Evolutionary conservation across 2,113 vertebrate species (phyloP), one percentile per base, ranked within the genome.

Genomic region (Semicossyphus pulcher): DNA sequence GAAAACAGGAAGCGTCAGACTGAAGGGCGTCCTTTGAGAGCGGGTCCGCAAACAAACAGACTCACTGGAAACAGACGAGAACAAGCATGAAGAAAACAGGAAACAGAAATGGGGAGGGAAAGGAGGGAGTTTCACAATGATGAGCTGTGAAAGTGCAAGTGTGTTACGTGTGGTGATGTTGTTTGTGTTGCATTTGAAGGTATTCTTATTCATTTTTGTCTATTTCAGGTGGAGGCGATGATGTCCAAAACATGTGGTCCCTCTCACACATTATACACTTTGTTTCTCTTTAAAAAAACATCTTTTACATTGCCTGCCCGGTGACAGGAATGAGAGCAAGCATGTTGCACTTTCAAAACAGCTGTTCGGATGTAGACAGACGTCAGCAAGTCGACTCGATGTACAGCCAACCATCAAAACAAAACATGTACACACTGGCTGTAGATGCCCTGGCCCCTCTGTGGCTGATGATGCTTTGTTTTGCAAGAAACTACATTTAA

Each of bases 1-100:
- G 87, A 93, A 95, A 94, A 94, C 90, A 94, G 92, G 93, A 96
- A 93, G 90, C 69, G 60, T 76, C 85, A 66, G 60, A 68, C 81
- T 70, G 73, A 31, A 73, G 51, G 77, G 70, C 76, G 84, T 92
- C 91, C 91, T 87, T 5, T 60, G 53, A 94, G 91, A 91, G 84
- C 56, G 1, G 79, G 72, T 86, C 84, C 70, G 73, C 85, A 94
- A 91, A 88, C 91, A 94, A 92, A 90, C 83, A 87, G 78, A 62
- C 76, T 75, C 68, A 51, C 76, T 73, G 25, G 36, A 77, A 88
- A 85, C 72, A 72, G 63, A 85, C n/a, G 23, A 53, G 73, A 56
- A 41, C 77, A 36, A 57, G 44, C 62, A 52, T 36, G 72, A 77
- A 54, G 89, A 89, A 93, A 92, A 93, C 87, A 94, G 91, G 93